phyloP scores from a whole-genome alignment of 2,888 invertebrate species.

The Ennomos fuscantarius region DNA sequence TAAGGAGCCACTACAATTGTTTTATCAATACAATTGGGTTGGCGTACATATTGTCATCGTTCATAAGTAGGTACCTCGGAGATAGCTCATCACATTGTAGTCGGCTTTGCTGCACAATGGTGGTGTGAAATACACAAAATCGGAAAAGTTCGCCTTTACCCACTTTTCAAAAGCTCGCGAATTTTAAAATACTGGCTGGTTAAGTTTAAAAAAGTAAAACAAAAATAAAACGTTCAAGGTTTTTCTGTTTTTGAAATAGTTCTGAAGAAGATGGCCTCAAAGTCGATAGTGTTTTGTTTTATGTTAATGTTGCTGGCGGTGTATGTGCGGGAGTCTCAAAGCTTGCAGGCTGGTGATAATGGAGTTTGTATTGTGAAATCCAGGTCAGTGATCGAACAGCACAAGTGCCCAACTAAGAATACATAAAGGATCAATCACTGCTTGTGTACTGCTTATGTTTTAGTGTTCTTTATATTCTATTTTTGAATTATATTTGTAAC shows the following conservation, averaged over 20 bases:
- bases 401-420: too few species aligned
- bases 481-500: too few species aligned
- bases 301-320: constrained; percentile 34
- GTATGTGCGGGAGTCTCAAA: constrained; percentile 32
- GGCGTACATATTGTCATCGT: constrained; percentile 27
- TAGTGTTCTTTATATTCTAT: too few species aligned
- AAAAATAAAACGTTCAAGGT: not conserved
- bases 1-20: constrained; percentile 23
- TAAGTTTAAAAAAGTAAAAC: not conserved
- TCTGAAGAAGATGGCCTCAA: constrained; percentile 39
- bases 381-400: constrained; percentile 41
- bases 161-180: not conserved
- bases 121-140: constrained; percentile 27
- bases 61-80: constrained; percentile 27
- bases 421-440: too few species aligned
- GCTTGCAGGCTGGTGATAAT: constrained; percentile 47
- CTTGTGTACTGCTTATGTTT: too few species aligned
- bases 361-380: constrained; percentile 57
- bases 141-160: constrained; percentile 20
- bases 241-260: too few species aligned
- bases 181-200: not conserved
- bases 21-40: constrained; percentile 36
- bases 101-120: constrained; percentile 25
- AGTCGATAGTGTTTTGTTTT: constrained; percentile 38
- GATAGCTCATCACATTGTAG: constrained; percentile 37